phyloP scores from a whole-genome alignment of 2,113 vertebrate species.

The Sander lucioperca region DNA sequence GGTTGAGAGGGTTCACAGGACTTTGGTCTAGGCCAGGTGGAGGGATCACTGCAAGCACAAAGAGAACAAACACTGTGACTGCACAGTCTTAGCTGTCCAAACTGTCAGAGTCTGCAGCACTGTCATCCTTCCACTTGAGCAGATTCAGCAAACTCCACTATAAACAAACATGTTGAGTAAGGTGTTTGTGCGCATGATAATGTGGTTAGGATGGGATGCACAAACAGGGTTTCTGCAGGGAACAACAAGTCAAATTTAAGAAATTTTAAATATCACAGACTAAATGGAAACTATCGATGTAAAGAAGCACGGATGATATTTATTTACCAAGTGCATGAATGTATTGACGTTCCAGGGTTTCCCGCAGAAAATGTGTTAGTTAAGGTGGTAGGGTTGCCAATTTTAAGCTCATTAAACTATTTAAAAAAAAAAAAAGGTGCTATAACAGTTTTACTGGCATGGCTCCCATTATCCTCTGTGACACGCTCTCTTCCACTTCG shows the following conservation, averaged over 20 bases:
- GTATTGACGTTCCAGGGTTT: neutral
- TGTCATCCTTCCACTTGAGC: neutral
- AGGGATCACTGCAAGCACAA: conserved; percentile 47
- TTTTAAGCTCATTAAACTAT: too few relatives aligned
- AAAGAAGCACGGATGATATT: neutral
- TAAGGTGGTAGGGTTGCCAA: too few relatives aligned
- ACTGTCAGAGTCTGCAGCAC: conserved; percentile 1
- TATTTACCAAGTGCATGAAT: neutral
- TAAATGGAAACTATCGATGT: neutral
- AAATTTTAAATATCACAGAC: too few relatives aligned
- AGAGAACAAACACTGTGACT: conserved; percentile 25
- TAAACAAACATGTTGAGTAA: conserved; percentile 34
- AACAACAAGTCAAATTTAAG: neutral
- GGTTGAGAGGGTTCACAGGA: conserved; percentile 59
- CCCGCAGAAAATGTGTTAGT: too few relatives aligned
- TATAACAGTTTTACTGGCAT: too few relatives aligned
- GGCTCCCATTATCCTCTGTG: too few relatives aligned
- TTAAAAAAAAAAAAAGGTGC: too few relatives aligned
- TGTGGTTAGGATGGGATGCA: neutral
- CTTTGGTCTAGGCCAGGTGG: conserved; percentile 50
- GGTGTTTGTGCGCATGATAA: conserved; percentile 11
- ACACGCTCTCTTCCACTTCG: too few relatives aligned
- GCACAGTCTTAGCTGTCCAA: conserved; percentile 4
- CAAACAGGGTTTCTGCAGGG: neutral
- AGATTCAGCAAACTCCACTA: conserved; percentile 28